Evolutionary conservation across 2,888 invertebrate species (phyloP).

Genomic region (Tetrapedia diversipes): DNA sequence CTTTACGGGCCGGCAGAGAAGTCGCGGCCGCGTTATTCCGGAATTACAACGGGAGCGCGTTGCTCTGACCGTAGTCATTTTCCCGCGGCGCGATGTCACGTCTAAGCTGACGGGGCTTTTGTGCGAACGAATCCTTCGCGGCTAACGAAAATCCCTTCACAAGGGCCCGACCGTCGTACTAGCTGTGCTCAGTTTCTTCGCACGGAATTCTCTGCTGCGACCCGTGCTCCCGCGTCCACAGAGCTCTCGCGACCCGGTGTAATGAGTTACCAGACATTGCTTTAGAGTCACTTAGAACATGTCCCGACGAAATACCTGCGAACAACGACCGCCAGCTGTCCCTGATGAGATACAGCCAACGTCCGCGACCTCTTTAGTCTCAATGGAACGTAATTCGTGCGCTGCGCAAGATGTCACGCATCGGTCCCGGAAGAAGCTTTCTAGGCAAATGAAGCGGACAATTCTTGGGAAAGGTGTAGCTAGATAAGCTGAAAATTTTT

Average conservation of each 20-base stretch:
- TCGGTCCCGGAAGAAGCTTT: not conserved
- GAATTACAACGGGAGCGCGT: slow-evolving; percentile 46
- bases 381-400: not conserved
- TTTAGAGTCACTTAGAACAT: slow-evolving; percentile 55
- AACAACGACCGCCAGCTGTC: slow-evolving; percentile 10
- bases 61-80: slow-evolving; percentile 42
- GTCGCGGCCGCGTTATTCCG: slow-evolving; percentile 31
- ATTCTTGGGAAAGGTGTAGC: too few relatives aligned
- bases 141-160: slow-evolving; percentile 36
- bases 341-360: not conserved
- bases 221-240: slow-evolving; percentile 7
- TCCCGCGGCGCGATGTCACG: slow-evolving; percentile 40
- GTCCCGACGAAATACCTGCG: slow-evolving; percentile 34
- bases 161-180: not conserved
- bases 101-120: slow-evolving; percentile 40
- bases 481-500: too few relatives aligned
- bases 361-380: not conserved
- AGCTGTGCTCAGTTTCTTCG: not conserved
- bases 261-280: slow-evolving; percentile 63
- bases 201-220: slow-evolving; percentile 40
- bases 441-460: not conserved
- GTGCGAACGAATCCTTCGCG: slow-evolving; percentile 35
- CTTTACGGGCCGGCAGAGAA: too few relatives aligned
- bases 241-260: slow-evolving; percentile 36
- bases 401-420: too few relatives aligned